Base-by-base conservation (phyloP, 2,797 vertebrate species). In the Gymnoscopelus microlampas region DNA sequence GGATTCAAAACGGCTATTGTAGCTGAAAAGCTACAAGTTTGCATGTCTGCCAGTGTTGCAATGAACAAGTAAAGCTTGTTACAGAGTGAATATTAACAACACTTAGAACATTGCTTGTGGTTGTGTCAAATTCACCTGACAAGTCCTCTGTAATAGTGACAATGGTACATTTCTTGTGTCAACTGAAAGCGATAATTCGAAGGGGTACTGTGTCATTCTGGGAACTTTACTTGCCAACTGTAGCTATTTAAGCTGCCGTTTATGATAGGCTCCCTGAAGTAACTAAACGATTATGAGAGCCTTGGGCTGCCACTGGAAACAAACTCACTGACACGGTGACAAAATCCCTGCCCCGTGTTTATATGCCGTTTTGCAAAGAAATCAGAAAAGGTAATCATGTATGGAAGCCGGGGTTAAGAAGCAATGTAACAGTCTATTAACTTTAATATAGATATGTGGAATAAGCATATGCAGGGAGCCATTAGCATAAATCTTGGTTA, bases 341-440 rank as follows among this genome's bases (percentile, higher is more conserved):
- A 92, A 94, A 97, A 96, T 95, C 91, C 94, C 93, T 95, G 94
- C 94, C 93, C 95, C 93, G 93, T 97, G 96, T 97, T 99, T 97
- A 97, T 97, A 95, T 95, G 88, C 88, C 95, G 91, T 92, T 93
- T 97, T 97, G 97, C 94, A 94, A 96, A 96, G 96, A 96, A 98
- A 98, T 98, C 96, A 96, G 95, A 94, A 93, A 96, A 98, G 95
- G 96, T 99, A 99, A 99, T 98, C 97, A 98, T 97, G 97, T 97
- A 97, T 98, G 95, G 96, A 98, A 95, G 93, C 93, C 83, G 94
- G 94, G 97, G 97, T 99, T 99, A 99, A 99, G 96, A 99, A 98
- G 96, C 96, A 98, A 99, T 99, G 97, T 99, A 98, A 99, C 97
- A 99, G 96, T 95, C 97, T 98, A 99, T 99, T 99, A 99, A 98